Conservation (phyloP, 2,797 vertebrate species). For the Cuniculus paca region DNA sequence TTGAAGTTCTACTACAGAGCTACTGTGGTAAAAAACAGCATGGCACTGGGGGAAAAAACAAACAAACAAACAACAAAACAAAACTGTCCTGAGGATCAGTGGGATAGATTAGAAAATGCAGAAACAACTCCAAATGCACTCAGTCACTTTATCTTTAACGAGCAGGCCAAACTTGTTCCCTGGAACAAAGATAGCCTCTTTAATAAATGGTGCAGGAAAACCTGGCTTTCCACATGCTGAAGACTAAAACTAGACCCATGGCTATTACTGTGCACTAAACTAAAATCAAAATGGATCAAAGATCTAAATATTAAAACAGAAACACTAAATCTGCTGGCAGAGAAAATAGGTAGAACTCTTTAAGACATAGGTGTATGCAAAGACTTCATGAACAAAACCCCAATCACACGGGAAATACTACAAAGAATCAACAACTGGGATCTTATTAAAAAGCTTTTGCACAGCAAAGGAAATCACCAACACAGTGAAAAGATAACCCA, state of each 20-base stretch:
- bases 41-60: too few species aligned
- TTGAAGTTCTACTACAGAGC: background rate
- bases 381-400: background rate
- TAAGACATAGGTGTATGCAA: background rate
- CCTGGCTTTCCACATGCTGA: background rate
- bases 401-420: background rate
- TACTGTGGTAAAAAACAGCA: background rate
- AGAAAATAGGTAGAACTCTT: background rate
- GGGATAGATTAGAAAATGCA: background rate
- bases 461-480: background rate
- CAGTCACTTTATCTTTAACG: background rate
- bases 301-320: background rate
- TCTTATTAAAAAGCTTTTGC: background rate
- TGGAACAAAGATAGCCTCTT: background rate
- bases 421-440: background rate
- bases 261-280: background rate
- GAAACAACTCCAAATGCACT: background rate
- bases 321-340: background rate
- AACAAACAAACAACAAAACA: background rate
- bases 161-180: background rate
- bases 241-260: background rate
- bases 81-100: background rate
- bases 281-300: background rate
- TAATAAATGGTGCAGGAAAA: background rate
- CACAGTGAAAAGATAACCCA: background rate